A percentile compares a stretch with the other conserved stretches of the same genome.
These are phyloP conservation scores for Melangyna quadrimaculata DNA, from an alignment of 2,888 invertebrate species.

Conservation along the genomic window DNA sequence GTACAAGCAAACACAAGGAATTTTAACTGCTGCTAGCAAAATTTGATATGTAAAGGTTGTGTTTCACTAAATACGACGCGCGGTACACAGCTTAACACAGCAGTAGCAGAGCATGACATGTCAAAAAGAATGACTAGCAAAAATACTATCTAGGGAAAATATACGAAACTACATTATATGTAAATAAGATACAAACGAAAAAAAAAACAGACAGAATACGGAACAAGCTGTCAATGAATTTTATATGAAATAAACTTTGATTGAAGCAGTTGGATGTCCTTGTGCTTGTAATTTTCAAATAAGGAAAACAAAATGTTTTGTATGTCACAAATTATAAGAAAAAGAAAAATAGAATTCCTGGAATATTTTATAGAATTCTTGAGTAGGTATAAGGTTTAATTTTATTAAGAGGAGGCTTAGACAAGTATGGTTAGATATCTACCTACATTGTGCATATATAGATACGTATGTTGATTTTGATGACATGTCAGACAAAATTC, in stretches of 20 bases:
- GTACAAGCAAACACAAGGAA: neutral
- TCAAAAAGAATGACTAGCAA: conserved; percentile 19
- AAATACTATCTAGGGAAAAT: conserved; percentile 6
- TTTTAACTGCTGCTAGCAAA: neutral
- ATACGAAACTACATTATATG: too few relatives aligned
- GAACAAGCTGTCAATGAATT: conserved; percentile 61
- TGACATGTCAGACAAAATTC: neutral
- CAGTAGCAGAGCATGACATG: conserved; percentile 22
- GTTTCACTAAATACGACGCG: conserved; percentile 3
- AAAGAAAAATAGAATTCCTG: neutral
- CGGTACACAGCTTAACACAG: too few relatives aligned
- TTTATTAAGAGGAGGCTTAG: neutral
- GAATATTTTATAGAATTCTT: neutral
- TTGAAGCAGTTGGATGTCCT: conserved; percentile 26
- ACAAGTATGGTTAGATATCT: neutral
- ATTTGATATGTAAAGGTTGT: conserved; percentile 14
- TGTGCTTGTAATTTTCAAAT: neutral
- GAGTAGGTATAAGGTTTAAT: conserved; percentile 1
- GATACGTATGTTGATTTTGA: neutral
- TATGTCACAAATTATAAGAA: neutral
- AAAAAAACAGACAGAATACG: neutral
- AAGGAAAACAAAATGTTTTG: neutral
- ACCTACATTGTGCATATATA: too few relatives aligned
- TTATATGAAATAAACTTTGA: conserved; percentile 62
- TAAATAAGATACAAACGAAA: neutral